Conservation (phyloP, 2,113 vertebrate genomes). For the Salvelinus fontinalis region DNA sequence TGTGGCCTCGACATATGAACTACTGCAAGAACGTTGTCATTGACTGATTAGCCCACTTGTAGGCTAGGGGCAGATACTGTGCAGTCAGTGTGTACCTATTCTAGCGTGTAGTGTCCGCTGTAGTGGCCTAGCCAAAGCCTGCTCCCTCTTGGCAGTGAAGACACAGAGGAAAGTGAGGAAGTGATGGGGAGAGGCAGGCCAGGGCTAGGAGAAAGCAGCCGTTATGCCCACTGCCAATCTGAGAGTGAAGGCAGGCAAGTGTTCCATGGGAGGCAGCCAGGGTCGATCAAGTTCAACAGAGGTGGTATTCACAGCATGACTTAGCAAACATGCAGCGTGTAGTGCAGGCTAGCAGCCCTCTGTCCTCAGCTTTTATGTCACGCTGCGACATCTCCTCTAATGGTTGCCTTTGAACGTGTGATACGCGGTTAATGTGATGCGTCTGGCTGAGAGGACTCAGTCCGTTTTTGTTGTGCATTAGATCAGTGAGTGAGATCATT, state of each 20-base stretch:
- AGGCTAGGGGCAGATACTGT: too few species aligned
- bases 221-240: slow-evolving; percentile 39
- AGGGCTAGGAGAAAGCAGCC: slow-evolving; percentile 22
- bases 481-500: neutral
- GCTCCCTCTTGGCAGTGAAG: slow-evolving; percentile 24
- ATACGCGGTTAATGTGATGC: neutral
- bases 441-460: neutral
- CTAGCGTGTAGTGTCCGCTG: too few species aligned
- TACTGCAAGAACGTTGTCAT: too few species aligned
- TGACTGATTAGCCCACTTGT: too few species aligned
- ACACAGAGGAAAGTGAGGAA: slow-evolving; percentile 24
- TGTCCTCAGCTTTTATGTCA: too few species aligned
- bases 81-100: too few species aligned
- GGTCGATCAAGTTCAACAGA: slow-evolving; percentile 21
- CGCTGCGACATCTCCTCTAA: neutral
- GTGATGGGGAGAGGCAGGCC: slow-evolving; percentile 2
- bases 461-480: neutral
- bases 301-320: slow-evolving; percentile 14
- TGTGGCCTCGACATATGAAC: too few species aligned
- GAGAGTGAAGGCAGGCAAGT: slow-evolving; percentile 38
- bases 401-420: too few species aligned
- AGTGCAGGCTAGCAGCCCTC: too few species aligned
- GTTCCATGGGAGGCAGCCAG: slow-evolving; percentile 27
- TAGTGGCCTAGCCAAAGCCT: slow-evolving; percentile 1
- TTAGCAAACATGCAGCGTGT: slow-evolving; percentile 8